Evolutionary conservation across 2,888 invertebrate genomes (phyloP).

Genomic region (Orgyia antiqua): DNA sequence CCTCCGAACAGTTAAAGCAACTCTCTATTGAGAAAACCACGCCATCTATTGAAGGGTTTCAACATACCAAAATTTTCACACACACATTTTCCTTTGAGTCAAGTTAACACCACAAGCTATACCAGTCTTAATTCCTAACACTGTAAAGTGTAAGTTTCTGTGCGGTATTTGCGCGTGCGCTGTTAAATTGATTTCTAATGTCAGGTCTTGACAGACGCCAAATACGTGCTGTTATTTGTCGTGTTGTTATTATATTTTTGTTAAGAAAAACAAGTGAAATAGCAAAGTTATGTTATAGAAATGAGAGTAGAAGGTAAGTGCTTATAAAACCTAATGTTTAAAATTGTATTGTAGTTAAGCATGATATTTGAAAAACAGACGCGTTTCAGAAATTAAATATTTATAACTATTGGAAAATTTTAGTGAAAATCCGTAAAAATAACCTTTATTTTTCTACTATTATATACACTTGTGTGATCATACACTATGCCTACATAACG

Average conservation of each 20-base stretch:
- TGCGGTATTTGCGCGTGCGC: conserved; percentile 51
- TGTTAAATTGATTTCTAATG: conserved; percentile 57
- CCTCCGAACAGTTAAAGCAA: too few species aligned
- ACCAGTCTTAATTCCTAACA: neutral
- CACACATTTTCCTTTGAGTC: conserved; percentile 38
- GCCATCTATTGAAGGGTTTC: conserved; percentile 36
- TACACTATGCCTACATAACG: too few species aligned
- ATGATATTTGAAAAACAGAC: too few species aligned
- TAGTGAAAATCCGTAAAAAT: too few species aligned
- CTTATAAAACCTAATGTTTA: too few species aligned
- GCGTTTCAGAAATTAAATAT: too few species aligned
- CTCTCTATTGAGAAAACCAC: too few species aligned
- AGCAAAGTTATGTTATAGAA: conserved; percentile 23
- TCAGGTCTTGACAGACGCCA: conserved; percentile 41
- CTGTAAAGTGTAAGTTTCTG: conserved; percentile 18
- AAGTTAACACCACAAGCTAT: conserved; percentile 16
- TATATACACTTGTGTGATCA: too few species aligned
- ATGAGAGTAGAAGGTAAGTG: conserved; percentile 54
- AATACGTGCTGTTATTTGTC: conserved; percentile 11
- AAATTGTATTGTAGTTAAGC: too few species aligned
- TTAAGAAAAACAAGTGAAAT: conserved; percentile 26
- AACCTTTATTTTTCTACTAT: too few species aligned
- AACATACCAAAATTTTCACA: conserved; percentile 29
- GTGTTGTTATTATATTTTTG: conserved; percentile 22
- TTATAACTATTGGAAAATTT: too few species aligned